Conservation (phyloP, 23 tunicate genomes). For the Styela plicata region DNA sequence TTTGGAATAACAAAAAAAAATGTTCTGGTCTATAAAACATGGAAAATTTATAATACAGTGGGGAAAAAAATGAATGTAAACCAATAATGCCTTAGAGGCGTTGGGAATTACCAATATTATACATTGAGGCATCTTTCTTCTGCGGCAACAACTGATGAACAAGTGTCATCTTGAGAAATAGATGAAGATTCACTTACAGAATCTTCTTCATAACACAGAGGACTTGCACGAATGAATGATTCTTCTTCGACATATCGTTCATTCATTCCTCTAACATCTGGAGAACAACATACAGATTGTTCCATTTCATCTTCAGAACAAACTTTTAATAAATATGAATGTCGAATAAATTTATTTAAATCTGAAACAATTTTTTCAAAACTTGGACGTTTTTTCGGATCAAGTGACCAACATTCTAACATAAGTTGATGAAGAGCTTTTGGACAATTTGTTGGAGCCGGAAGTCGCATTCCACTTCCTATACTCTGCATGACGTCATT, state of each 20-base stretch:
- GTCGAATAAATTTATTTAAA: constrained; percentile 42
- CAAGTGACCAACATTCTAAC: constrained; percentile 82
- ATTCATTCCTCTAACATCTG: not conserved
- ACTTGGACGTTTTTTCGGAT: constrained; percentile 59
- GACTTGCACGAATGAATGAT: not conserved
- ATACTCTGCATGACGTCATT: constrained; percentile 73
- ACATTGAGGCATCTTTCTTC: constrained; percentile 31
- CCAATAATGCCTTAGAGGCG: too few relatives aligned
- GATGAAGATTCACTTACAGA: constrained; percentile 19
- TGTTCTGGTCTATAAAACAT: too few relatives aligned
- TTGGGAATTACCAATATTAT: too few relatives aligned
- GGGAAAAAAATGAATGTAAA: too few relatives aligned
- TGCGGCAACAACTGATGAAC: constrained; percentile 3
- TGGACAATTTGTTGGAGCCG: constrained; percentile 86
- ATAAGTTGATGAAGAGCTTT: constrained; percentile 64
- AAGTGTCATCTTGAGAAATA: constrained; percentile 16
- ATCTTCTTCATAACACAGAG: not conserved
- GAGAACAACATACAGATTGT: constrained; percentile 21
- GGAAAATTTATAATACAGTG: too few relatives aligned
- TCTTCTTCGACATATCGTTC: constrained; percentile 9
- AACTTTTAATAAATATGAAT: constrained; percentile 28
- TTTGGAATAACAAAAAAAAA: too few relatives aligned
- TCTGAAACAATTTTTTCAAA: constrained; percentile 46
- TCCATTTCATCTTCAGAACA: constrained; percentile 19
- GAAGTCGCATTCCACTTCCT: constrained; percentile 82